Conservation (phyloP, 2,113 vertebrate genomes). For the Cyprinodon variegatus region DNA sequence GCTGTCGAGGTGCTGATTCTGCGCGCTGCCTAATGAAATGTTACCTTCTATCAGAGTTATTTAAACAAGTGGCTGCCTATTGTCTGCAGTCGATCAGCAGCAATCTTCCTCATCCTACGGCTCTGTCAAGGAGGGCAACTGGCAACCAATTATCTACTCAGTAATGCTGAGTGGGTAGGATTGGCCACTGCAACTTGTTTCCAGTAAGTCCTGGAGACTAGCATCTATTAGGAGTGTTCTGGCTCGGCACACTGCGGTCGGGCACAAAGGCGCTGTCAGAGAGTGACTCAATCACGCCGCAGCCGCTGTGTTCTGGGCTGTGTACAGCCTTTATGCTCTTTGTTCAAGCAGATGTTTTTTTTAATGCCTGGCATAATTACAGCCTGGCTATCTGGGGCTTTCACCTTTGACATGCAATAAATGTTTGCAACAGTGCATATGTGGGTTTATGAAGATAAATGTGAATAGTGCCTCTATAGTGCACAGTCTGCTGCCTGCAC, state of each 20-base stretch:
- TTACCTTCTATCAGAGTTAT: slow-evolving; percentile 39
- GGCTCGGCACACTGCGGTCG: slow-evolving; percentile 29
- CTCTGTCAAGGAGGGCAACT: slow-evolving; percentile 55
- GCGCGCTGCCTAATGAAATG: slow-evolving; percentile 41
- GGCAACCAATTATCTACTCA: slow-evolving; percentile 69
- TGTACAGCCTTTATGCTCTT: slow-evolving; percentile 8
- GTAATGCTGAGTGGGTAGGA: slow-evolving; percentile 52
- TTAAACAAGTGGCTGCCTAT: slow-evolving; percentile 44
- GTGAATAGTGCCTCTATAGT: not conserved
- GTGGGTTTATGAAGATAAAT: not conserved
- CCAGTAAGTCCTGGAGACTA: slow-evolving; percentile 36
- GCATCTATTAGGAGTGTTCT: slow-evolving; percentile 32
- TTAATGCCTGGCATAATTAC: slow-evolving; percentile 20
- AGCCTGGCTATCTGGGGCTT: not conserved
- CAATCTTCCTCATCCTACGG: slow-evolving; percentile 39
- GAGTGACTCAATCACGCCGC: slow-evolving; percentile 28
- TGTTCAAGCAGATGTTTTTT: slow-evolving; percentile 32
- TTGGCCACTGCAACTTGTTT: slow-evolving; percentile 56
- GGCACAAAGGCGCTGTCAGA: slow-evolving; percentile 45
- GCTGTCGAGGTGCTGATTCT: slow-evolving; percentile 33
- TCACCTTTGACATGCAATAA: not conserved
- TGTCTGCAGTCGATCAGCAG: slow-evolving; percentile 47
- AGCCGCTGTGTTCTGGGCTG: slow-evolving; percentile 3
- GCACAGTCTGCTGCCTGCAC: not conserved
- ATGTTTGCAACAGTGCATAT: not conserved